Base-by-base conservation (phyloP, 35 echinoderm and acorn worm genomes). In the Apostichopus japonicus region DNA sequence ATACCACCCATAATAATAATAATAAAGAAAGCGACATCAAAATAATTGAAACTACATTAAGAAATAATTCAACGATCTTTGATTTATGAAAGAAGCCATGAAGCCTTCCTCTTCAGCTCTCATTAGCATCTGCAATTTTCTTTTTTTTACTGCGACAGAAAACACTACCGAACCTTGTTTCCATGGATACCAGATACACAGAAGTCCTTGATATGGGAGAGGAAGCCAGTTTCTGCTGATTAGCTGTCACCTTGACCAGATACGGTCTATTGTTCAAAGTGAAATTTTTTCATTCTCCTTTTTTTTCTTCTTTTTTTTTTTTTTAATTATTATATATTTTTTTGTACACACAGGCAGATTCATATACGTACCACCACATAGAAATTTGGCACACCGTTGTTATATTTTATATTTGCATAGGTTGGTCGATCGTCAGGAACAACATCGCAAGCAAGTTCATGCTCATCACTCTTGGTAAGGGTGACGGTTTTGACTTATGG, bases 111-210 rank as follows among this genome's bases (percentile, higher is more conserved):
- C 33, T 44, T 44, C 33, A 44, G 33, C 33, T 44, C 33, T 44
- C 33, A 44, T 44, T 44, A 44, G 33, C 33, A 44, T 44, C 33
- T 44, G 33, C 33, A 44, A 44, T 4, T 65, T 23, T 24, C 44
- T 90, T 90, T 90, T 90, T 90, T 90, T 73, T 77, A 77, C 10
- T 23, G 10, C 83, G 8, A 22, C 44, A 90, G 88, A 90, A 78
- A 77, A 90, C 88, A 54, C 56, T 90, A 67, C 88, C 88, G 51
- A 73, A 90, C 88, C 88, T 90, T 55, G 72, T 77, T 55, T 90
- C 88, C 67, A 90, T 90, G 88, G 88, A 90, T 78, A 90, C 88
- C 27, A 63, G 88, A 27, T 90, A 90, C 88, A 90, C 88, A 53
- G 88, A 90, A 90, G 88, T 90, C 70, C 55, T 90, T 27, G 88